Conservation (phyloP, 2,113 vertebrate species). For the Benitochromis conjunctus region DNA sequence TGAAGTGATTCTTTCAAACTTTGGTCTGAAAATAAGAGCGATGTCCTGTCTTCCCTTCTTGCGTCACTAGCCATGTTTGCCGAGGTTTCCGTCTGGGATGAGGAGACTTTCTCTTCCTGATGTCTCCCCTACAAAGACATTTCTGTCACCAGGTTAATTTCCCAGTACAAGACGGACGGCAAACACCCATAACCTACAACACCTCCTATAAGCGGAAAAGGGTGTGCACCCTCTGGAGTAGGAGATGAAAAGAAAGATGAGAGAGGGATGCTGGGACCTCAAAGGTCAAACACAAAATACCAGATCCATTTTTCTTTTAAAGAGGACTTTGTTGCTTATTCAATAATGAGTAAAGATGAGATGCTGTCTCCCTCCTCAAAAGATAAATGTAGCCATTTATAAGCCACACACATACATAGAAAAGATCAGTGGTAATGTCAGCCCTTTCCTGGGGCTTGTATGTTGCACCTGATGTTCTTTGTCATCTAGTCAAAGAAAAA, state of each 20-base stretch:
- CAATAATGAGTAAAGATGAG: conserved; percentile 10
- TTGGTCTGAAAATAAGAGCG: not conserved
- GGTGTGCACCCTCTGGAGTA: conserved; percentile 22
- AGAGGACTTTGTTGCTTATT: conserved; percentile 10
- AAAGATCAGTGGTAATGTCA: not conserved
- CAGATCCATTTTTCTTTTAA: not conserved
- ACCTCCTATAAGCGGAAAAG: not conserved
- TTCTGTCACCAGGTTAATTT: conserved; percentile 55
- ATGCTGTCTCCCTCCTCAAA: not conserved
- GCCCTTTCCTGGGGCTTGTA: not conserved
- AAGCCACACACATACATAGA: not conserved
- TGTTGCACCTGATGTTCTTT: conserved; percentile 15
- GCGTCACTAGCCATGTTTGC: conserved; percentile 50
- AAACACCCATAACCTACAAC: conserved; percentile 42
- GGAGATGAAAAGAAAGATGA: conserved; percentile 38
- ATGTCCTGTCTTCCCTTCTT: conserved; percentile 3
- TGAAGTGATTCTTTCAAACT: not conserved
- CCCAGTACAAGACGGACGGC: conserved; percentile 44
- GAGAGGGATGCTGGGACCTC: conserved; percentile 24
- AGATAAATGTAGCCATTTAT: conserved; percentile 30
- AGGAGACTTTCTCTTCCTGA: conserved; percentile 30
- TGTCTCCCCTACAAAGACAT: conserved; percentile 14
- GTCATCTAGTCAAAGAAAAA: conserved; percentile 31
- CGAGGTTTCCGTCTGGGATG: conserved; percentile 39
- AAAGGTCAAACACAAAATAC: conserved; percentile 37